A percentile compares a stretch with the other conserved stretches of the same genome.
Evolutionary conservation across 1,140 invertebrate genomes (phyloP).

Genomic region (Andrena cerasifolii): DNA sequence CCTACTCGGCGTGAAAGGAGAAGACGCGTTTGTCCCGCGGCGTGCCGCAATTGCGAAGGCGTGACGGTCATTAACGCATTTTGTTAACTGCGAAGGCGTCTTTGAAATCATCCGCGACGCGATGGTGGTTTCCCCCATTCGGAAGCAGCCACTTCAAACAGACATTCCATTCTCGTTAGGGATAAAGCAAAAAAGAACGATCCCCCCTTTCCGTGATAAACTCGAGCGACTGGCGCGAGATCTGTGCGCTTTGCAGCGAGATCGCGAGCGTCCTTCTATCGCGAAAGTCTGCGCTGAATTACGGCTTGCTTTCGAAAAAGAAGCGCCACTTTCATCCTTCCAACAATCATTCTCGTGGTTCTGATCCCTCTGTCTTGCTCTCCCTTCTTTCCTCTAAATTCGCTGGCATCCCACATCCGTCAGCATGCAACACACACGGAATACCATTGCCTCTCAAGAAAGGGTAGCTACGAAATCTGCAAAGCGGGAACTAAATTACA

Average conservation of each 20-base stretch:
- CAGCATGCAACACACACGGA: too few species aligned
- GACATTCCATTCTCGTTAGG: neutral
- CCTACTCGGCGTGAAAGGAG: neutral
- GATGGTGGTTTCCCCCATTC: neutral
- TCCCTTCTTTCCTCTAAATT: too few species aligned
- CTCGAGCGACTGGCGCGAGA: neutral
- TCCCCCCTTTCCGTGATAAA: neutral
- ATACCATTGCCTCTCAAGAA: too few species aligned
- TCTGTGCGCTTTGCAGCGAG: neutral
- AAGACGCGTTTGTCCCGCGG: neutral
- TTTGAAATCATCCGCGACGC: slow-evolving; percentile 17
- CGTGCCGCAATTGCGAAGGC: slow-evolving; percentile 26
- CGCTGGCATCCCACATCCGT: too few species aligned
- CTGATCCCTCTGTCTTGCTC: too few species aligned
- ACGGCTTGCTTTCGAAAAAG: neutral
- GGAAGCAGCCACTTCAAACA: neutral
- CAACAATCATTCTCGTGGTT: too few species aligned
- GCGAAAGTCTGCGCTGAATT: too few species aligned
- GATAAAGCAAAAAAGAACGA: slow-evolving; percentile 15
- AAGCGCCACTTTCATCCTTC: too few species aligned
- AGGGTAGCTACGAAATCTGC: too few species aligned
- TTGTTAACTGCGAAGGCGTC: slow-evolving; percentile 45
- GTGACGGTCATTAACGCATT: slow-evolving; percentile 37
- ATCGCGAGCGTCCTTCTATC: neutral
- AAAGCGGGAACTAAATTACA: too few species aligned